Evolutionary conservation across 2,888 invertebrate genomes (phyloP), one percentile per base, ranked within the genome.

Genomic region (Drosophila anomalata): DNA sequence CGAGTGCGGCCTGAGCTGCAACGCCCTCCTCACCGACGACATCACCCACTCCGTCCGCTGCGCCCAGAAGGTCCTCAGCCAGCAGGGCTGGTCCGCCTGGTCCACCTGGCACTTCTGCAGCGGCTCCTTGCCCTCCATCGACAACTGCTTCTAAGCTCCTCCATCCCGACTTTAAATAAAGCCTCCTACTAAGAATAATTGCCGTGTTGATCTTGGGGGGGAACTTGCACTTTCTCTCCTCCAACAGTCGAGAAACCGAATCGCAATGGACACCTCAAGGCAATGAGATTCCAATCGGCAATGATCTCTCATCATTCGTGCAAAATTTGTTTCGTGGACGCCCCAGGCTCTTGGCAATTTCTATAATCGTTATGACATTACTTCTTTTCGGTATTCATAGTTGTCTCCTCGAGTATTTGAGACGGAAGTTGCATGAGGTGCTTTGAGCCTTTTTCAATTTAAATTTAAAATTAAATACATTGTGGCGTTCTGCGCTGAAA

Each of bases 81-180:
- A 88, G 54, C 89, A 89, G 73, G 89, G 89, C 24, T 90, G 83
- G 79, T 31, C 69, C 2, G 90, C 91, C 20, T 91, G 91, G 91
- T 78, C 86, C 57, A 77, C 78, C 58, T 88, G 77, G 79, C 56
- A 83, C 22, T 87, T 42, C 75, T 89, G 89, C 72, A 56, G 46
- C 12, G 88, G 88, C 41, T 22, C 51, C 26, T 75, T 89, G 60
- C 76, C 85, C 29, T 80, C 78, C 65, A 82, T 86, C 68, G 57
- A 88, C 63, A 55, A 59, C 33, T 89, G 84, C 66, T 90, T 86
- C 78, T 89, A 86, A 78, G 22, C 70, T 33, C 20, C 88, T 86
- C 68, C 89, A 86, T 48, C 14, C 46, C 14, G 51, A 61, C 44
- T 65, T 48, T 29, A 48, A 63, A 54, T 46, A 41, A 67, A 67